These are phyloP conservation scores for Eremophila alpestris DNA, from an alignment of 2,797 vertebrate genomes.

Conservation along the genomic window DNA sequence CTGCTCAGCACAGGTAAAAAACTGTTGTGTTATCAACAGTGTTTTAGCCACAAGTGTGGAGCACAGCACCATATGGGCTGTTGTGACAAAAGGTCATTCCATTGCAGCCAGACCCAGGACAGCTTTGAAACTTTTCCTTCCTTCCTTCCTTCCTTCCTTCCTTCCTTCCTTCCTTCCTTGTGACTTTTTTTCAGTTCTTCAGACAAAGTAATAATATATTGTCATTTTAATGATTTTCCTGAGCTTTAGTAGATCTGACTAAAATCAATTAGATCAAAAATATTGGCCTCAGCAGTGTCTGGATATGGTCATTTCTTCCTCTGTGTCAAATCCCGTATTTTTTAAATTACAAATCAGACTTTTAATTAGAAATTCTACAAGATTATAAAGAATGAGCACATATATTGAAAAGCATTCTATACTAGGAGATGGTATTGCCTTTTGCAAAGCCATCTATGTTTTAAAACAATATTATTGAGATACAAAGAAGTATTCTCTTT, in stretches of 20 bases:
- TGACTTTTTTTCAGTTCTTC: background rate
- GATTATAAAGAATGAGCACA: background rate
- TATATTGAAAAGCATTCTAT: background rate
- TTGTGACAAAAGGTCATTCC: background rate
- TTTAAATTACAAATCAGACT: background rate
- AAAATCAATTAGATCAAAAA: background rate
- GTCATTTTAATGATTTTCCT: background rate
- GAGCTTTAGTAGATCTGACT: background rate
- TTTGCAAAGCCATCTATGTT: background rate
- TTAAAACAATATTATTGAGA: background rate
- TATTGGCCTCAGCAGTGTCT: background rate
- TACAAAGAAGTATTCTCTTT: background rate
- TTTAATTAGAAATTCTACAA: background rate
- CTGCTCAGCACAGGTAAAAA: background rate
- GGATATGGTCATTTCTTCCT: background rate
- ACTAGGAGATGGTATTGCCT: accelerated
- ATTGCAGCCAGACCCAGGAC: background rate
- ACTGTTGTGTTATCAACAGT: background rate
- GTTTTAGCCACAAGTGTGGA: background rate
- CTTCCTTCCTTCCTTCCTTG: background rate
- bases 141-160: background rate
- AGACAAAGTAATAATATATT: background rate
- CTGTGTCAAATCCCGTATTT: background rate
- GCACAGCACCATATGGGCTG: background rate
- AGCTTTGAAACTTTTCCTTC: background rate